A percentile compares a stretch with the other conserved stretches of the same genome.
Evolutionary conservation across 92 coral and sea anemone species (phyloP).

Genomic region (Meandrina meandrites): DNA sequence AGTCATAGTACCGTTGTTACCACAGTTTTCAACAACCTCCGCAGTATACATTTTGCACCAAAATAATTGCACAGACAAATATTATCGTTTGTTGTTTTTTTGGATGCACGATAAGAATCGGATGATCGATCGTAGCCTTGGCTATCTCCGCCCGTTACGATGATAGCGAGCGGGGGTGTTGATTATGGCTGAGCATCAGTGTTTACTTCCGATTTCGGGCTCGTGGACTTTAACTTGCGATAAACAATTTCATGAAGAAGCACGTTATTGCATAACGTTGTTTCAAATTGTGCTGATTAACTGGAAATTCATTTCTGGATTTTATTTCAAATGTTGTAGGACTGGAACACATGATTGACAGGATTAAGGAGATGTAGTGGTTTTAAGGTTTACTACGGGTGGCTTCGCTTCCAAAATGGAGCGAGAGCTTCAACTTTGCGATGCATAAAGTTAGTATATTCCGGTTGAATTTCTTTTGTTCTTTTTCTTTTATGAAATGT

Average conservation of each 20-base stretch:
- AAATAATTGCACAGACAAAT: not conserved
- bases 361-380: not conserved
- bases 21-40: not conserved
- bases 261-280: not conserved
- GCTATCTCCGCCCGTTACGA: not conserved
- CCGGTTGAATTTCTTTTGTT: not conserved
- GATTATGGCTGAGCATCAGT: not conserved
- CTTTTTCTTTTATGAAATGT: not conserved
- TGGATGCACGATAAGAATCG: not conserved
- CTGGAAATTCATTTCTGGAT: conserved; percentile 2
- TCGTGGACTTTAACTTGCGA: not conserved
- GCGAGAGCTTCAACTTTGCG: not conserved
- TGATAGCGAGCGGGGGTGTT: not conserved
- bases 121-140: not conserved
- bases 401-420: not conserved
- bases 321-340: not conserved
- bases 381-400: not conserved
- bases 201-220: conserved; percentile 12
- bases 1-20: not conserved
- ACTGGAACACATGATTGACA: too few species aligned
- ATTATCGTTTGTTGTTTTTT: not conserved
- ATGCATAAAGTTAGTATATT: too few species aligned
- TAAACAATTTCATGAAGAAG: not conserved
- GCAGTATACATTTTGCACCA: not conserved
- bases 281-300: not conserved